Evolutionary conservation across 2,888 invertebrate species (phyloP).

Genomic region (Auanema sp.): DNA sequence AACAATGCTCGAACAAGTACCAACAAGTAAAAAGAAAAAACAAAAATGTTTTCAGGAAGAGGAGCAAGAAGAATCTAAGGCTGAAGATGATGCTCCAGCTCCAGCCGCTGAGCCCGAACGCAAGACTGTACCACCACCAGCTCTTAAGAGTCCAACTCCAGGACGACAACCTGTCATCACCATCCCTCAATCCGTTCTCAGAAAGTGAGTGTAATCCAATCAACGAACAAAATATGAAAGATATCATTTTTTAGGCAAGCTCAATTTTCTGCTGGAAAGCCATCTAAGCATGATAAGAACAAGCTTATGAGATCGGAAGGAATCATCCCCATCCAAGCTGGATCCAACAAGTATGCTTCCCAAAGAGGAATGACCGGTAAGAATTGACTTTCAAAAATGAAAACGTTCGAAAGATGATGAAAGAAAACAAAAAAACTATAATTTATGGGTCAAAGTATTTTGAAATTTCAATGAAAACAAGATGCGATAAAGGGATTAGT

Average conservation of each 20-base stretch:
- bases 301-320: slow-evolving; percentile 61
- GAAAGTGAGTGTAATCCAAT: slow-evolving; percentile 25
- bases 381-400: no score
- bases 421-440: no score
- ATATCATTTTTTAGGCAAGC: slow-evolving; percentile 41
- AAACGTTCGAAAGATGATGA: no score
- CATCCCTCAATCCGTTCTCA: slow-evolving; percentile 38
- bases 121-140: slow-evolving; percentile 38
- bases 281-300: slow-evolving; percentile 59
- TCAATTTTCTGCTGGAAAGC: slow-evolving; percentile 60
- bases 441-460: no score
- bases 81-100: slow-evolving; percentile 38
- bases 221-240: not conserved
- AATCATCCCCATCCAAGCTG: slow-evolving; percentile 64
- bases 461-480: no score
- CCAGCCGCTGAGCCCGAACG: slow-evolving; percentile 32
- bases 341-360: slow-evolving; percentile 63
- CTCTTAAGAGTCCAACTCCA: slow-evolving; percentile 53
- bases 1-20: not conserved
- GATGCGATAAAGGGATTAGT: no score
- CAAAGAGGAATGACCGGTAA: slow-evolving; percentile 63
- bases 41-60: slow-evolving; percentile 14
- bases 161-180: slow-evolving; percentile 35
- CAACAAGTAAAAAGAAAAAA: not conserved
- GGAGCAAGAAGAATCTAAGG: slow-evolving; percentile 17